Percentiles rank a stretch among this genome's conserved stretches.
Conservation (phyloP, 1,140 invertebrate species). For the Gonatopus flavifemur region DNA sequence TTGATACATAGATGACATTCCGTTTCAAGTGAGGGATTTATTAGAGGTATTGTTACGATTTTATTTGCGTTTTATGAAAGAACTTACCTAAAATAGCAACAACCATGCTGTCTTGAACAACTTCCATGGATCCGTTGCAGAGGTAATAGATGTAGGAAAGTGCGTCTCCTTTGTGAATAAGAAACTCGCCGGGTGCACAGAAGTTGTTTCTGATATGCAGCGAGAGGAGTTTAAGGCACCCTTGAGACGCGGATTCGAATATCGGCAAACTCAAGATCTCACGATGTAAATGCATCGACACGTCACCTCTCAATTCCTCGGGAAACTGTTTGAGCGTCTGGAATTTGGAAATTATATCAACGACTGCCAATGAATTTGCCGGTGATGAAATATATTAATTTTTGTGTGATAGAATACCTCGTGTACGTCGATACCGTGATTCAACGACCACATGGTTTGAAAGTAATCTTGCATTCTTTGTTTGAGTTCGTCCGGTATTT, state of each 20-base stretch:
- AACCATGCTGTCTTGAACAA: constrained; percentile 96
- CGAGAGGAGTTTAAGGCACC: constrained; percentile 88
- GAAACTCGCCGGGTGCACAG: constrained; percentile 94
- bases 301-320: constrained; percentile 91
- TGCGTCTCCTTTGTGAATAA: constrained; percentile 96
- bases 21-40: too few relatives aligned
- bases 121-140: constrained; percentile 98
- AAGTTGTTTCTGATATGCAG: constrained; percentile 89
- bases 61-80: too few relatives aligned
- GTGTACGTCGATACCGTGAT: constrained; percentile 98
- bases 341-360: too few relatives aligned
- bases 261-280: constrained; percentile 93
- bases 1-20: too few relatives aligned
- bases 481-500: constrained; percentile 92
- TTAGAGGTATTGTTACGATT: too few relatives aligned
- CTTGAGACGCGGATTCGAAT: constrained; percentile 90
- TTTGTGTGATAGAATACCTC: constrained; percentile 65
- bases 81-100: constrained; percentile 93
- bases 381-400: too few relatives aligned
- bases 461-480: constrained; percentile 98
- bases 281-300: constrained; percentile 92
- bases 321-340: constrained; percentile 96
- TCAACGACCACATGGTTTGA: constrained; percentile 98
- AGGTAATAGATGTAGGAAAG: constrained; percentile 95
- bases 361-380: too few relatives aligned